phyloP scores from a whole-genome alignment of 2,888 invertebrate species.

The Empis stercorea region DNA sequence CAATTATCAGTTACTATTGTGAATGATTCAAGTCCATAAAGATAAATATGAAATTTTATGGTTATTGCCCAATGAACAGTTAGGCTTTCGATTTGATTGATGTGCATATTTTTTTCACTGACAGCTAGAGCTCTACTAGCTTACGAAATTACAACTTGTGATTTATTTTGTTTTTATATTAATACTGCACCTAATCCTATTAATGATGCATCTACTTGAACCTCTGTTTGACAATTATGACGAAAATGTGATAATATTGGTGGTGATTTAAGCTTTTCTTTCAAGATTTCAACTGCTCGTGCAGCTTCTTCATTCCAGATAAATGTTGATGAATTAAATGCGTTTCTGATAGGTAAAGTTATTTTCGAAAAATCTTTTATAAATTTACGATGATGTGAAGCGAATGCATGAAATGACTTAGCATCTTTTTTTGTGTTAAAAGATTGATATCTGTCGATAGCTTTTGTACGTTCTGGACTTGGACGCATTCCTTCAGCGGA shows the following conservation, averaged over 20 bases:
- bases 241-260: background rate
- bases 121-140: background rate
- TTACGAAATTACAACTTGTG: background rate
- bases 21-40: constrained; percentile 1
- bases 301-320: constrained; percentile 1
- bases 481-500: background rate
- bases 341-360: background rate
- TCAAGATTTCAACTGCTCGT: background rate
- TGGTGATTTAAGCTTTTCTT: background rate
- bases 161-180: background rate
- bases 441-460: background rate
- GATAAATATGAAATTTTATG: constrained; percentile 4
- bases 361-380: constrained; percentile 3
- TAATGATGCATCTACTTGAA: background rate
- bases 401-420: background rate
- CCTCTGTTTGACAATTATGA: background rate
- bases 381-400: background rate
- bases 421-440: background rate
- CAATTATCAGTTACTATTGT: constrained; percentile 4
- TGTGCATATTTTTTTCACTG: background rate
- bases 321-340: constrained; percentile 1
- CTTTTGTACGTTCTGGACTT: background rate
- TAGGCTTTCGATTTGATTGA: background rate
- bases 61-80: background rate
- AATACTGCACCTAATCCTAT: background rate